Evolutionary conservation across 2,113 vertebrate genomes (phyloP).

Genomic region (Daubentonia madagascariensis): DNA sequence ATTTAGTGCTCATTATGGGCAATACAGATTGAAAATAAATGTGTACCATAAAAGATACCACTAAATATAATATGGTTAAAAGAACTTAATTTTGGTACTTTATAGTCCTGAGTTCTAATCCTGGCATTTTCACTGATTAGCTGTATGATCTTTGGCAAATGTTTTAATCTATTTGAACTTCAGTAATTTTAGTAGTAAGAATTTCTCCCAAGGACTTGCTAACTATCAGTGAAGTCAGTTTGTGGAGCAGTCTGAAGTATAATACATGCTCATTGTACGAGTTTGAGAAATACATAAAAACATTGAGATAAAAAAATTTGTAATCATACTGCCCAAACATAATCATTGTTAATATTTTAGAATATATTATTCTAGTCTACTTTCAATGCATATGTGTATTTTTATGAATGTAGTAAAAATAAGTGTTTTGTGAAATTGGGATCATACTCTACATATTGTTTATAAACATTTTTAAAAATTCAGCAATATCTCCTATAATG

Average conservation of each 20-base stretch:
- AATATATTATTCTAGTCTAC: neutral
- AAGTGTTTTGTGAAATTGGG: neutral
- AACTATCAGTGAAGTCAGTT: neutral
- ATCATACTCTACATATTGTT: neutral
- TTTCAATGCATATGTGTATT: neutral
- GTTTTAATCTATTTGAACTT: neutral
- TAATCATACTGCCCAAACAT: neutral
- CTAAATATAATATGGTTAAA: neutral
- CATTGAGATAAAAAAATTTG: neutral
- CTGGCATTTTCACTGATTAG: neutral
- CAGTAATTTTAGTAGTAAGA: neutral
- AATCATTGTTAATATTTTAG: constrained; percentile 3
- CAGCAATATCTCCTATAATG: neutral
- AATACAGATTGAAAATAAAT: constrained; percentile 5
- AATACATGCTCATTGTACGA: neutral
- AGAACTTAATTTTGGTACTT: neutral
- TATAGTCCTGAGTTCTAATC: neutral
- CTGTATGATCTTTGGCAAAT: neutral
- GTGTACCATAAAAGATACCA: neutral
- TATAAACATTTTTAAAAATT: neutral
- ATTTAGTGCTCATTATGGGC: neutral
- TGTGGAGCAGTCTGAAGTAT: neutral
- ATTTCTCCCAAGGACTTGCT: neutral
- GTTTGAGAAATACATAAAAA: neutral
- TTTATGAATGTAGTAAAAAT: neutral